These are phyloP conservation scores for Miichthys miiuy DNA, from an alignment of 2,797 vertebrate genomes.

Conservation along the genomic window DNA sequence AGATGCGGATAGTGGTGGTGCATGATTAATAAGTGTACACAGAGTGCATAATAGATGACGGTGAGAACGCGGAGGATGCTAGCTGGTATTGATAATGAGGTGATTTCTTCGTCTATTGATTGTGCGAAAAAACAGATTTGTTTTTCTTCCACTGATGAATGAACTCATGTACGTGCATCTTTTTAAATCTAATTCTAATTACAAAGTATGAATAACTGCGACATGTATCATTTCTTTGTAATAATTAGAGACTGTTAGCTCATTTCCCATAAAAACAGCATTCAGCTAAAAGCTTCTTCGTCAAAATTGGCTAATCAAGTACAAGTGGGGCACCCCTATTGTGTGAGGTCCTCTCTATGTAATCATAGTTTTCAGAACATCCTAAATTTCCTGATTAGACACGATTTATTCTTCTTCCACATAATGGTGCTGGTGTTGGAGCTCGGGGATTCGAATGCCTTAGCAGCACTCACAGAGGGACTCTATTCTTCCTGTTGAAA, in stretches of 20 bases:
- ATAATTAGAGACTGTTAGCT: too few species aligned
- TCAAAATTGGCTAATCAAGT: not conserved
- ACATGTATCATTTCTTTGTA: too few species aligned
- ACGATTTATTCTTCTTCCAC: not conserved
- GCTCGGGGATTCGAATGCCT: not conserved
- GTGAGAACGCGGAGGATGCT: not conserved
- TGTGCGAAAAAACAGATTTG: not conserved
- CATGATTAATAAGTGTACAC: conserved; percentile 9
- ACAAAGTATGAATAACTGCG: too few species aligned
- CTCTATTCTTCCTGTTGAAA: not conserved
- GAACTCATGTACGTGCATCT: too few species aligned
- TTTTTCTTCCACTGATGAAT: too few species aligned
- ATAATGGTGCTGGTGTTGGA: not conserved
- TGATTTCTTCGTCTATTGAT: not conserved
- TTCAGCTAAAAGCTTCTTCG: too few species aligned
- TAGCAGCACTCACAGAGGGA: not conserved
- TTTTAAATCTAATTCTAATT: too few species aligned
- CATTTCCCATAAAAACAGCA: too few species aligned
- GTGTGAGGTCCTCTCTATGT: not conserved
- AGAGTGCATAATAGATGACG: conserved; percentile 7
- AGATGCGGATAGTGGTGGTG: not conserved
- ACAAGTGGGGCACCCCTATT: not conserved
- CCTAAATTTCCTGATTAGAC: not conserved
- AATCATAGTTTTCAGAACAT: not conserved
- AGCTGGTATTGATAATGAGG: not conserved